These are phyloP conservation scores for Tetramorium alpestre DNA, from an alignment of 1,140 invertebrate genomes.

Conservation along the genomic window DNA sequence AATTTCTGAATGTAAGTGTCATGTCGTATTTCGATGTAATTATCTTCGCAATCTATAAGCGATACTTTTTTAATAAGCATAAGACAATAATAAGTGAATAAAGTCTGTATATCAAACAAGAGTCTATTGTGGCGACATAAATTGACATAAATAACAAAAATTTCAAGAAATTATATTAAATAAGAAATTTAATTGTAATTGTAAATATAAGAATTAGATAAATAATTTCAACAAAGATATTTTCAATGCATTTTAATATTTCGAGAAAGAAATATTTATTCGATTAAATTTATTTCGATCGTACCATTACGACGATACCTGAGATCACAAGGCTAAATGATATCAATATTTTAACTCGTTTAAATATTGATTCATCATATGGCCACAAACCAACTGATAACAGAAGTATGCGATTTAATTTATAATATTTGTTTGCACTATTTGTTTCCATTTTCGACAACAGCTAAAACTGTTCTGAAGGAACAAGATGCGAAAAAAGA, in stretches of 20 bases:
- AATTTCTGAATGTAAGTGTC: background rate
- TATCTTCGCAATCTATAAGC: conserved; percentile 1
- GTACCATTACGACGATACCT: background rate
- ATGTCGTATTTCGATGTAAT: background rate
- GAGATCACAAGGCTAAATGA: background rate
- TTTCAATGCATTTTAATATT: too few relatives aligned
- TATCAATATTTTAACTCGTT: background rate
- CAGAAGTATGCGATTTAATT: background rate
- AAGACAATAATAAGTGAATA: background rate
- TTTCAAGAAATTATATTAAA: background rate
- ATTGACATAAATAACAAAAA: background rate
- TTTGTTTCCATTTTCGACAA: background rate
- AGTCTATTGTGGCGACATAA: background rate
- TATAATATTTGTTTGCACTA: background rate
- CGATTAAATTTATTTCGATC: background rate
- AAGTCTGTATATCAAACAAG: background rate
- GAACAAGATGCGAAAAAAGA: background rate
- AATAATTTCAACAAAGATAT: too few relatives aligned
- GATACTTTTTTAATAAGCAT: background rate
- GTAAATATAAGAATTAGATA: background rate
- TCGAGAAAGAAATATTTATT: background rate
- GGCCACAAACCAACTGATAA: background rate
- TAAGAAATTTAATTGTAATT: background rate
- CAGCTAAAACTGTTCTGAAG: background rate
- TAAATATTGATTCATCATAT: background rate